Base-by-base conservation (phyloP, 2,888 invertebrate species). In the Eubasilissa splendida region DNA sequence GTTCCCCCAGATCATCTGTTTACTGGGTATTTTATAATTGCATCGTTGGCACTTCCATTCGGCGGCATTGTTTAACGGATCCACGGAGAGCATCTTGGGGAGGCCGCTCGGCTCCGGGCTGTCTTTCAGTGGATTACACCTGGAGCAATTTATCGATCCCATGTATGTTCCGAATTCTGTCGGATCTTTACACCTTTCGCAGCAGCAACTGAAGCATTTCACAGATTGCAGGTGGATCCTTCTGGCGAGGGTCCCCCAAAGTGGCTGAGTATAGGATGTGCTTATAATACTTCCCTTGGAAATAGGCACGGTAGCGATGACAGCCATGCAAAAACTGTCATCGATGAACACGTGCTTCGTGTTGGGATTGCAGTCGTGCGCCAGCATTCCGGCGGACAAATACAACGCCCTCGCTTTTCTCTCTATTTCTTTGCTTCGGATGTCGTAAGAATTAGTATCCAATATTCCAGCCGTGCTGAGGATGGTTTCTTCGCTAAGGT, bases 311-410 rank as follows among this genome's bases (percentile, higher is more conserved):
- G 93, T 93, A 14, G 95, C 94, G 84, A 93, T 90, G 42, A 95
- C 88, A 2, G 92, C 89, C 73, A 95, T 90, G 85, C 91, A 88
- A 86, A 91, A 90, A 70, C 92, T 91, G 12, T 92, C 91, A 76
- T 92, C 92, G 63, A 90, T 84, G 85, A 93, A 94, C 56, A 92
- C 89, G 86, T 95, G 95, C 73, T 93, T 91, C 0, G 95, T 94
- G 86, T 95, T 95, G 42, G 95, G 92, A 82, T 89, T 91, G 86
- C 95, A 95, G 85, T 93, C 93, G 86, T 95, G 95, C 76, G 94
- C 91, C 87, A 95, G 91, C 91, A 95, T 92, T 7, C 94, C 91
- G 0, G 93, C 92, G 77, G 90, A 91, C 0, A 93, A 90, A 86
- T 93, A 95, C 80, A 95, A 87, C 73, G 92, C 93, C 81, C 94